Evolutionary conservation across 2,888 invertebrate species (phyloP).

Genomic region (Yponomeuta malinellus): DNA sequence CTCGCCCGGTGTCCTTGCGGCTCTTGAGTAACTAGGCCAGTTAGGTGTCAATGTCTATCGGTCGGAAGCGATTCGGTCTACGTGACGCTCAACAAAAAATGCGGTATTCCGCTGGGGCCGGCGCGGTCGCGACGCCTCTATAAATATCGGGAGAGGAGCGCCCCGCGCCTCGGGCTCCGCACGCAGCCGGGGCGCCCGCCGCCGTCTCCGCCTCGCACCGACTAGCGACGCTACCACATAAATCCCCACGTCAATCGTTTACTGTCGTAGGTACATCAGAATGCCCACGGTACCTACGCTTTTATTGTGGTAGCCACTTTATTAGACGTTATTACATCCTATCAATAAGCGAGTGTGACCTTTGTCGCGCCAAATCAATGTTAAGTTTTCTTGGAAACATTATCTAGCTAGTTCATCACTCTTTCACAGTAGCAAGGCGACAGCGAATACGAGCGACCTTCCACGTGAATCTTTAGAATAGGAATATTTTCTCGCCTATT

Average conservation of each 20-base stretch:
- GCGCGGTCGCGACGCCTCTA: constrained; percentile 48
- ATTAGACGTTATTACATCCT: not conserved
- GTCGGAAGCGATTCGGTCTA: constrained; percentile 49
- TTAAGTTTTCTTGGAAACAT: not conserved
- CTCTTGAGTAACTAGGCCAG: constrained; percentile 41
- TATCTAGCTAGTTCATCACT: not conserved
- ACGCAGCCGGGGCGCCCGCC: constrained; percentile 30
- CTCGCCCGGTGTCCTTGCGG: constrained; percentile 4
- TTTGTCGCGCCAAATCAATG: not conserved
- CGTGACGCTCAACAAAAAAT: constrained; percentile 63
- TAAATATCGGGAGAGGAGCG: constrained; percentile 48
- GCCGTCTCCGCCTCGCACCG: constrained; percentile 45
- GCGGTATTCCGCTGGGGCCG: constrained; percentile 64
- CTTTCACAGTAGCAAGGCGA: not conserved
- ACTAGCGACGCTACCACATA: constrained; percentile 32
- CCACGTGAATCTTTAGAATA: not conserved
- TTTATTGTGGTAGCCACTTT: not conserved
- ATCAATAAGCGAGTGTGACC: not conserved
- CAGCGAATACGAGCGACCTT: not conserved
- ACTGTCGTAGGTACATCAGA: constrained; percentile 28
- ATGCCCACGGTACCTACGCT: not conserved
- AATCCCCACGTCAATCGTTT: constrained; percentile 42
- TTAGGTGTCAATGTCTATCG: constrained; percentile 70
- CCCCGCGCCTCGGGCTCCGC: constrained; percentile 34
- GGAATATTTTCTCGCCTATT: not conserved